A percentile compares a stretch with the other conserved stretches of the same genome.
These are phyloP conservation scores for Phyllotreta striolata DNA, from an alignment of 2,888 invertebrate species.

Conservation along the genomic window DNA sequence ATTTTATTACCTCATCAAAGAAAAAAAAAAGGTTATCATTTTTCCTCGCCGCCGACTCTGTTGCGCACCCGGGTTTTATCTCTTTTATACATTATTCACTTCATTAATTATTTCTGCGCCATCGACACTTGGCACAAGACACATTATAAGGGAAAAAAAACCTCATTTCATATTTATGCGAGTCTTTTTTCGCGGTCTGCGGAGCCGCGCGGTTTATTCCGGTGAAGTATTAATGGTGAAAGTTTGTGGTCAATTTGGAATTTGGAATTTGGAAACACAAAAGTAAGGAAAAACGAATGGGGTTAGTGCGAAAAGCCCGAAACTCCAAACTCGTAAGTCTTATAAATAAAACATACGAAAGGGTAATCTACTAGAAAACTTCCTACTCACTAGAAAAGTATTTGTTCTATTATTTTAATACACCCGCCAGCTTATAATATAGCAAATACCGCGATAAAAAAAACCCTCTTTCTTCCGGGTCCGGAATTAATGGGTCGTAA, in stretches of 20 bases:
- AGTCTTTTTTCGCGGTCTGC: neutral
- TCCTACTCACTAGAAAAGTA: no score
- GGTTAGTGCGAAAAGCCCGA: neutral
- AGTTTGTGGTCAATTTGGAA: conserved; percentile 8
- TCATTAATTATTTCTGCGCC: conserved; percentile 25
- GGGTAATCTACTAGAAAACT: conserved; percentile 14
- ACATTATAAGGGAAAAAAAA: conserved; percentile 13
- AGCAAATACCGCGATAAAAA: conserved; percentile 18
- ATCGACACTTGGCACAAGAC: conserved; percentile 21
- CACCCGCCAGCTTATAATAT: conserved; percentile 2
- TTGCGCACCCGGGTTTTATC: no score
- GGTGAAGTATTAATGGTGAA: conserved; percentile 14
- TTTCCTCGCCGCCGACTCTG: no score
- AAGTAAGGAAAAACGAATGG: neutral
- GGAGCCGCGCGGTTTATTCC: neutral
- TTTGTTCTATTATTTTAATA: no score
- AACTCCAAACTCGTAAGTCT: neutral
- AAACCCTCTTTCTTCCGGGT: conserved; percentile 3
- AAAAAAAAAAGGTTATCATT: no score
- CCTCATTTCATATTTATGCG: conserved; percentile 18
- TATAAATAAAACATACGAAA: conserved; percentile 13
- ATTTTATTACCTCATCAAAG: no score
- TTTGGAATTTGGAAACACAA: conserved; percentile 3
- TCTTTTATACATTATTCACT: conserved; percentile 20
- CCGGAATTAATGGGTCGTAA: conserved; percentile 30